A percentile compares a stretch with the other conserved stretches of the same genome.
These are phyloP conservation scores for Caenorhabditis panamensis DNA, from an alignment of 2,888 invertebrate genomes.

Conservation along the genomic window DNA sequence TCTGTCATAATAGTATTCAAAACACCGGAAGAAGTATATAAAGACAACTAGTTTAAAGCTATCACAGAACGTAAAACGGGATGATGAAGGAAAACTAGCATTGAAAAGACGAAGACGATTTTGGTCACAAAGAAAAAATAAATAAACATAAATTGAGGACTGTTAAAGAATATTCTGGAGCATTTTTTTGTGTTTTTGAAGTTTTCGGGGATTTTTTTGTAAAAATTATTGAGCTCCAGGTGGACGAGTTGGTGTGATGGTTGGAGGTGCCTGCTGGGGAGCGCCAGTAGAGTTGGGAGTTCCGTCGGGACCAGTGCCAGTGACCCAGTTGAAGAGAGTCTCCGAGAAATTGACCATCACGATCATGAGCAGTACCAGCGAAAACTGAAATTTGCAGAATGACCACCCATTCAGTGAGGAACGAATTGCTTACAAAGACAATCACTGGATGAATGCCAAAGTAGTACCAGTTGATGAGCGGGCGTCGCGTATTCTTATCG, in stretches of 20 bases:
- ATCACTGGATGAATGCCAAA: background rate
- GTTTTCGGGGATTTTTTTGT: too few relatives aligned
- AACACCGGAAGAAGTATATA: constrained; percentile 10
- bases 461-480: background rate
- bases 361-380: background rate
- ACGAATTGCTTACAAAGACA: background rate
- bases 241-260: background rate
- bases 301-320: background rate
- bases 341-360: constrained; percentile 18
- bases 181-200: background rate
- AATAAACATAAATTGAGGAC: background rate
- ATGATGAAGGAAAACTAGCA: background rate
- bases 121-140: background rate
- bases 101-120: background rate
- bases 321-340: constrained; percentile 12
- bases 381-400: constrained; percentile 3
- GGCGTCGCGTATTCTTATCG: background rate
- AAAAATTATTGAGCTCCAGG: background rate
- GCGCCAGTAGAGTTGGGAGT: background rate
- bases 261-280: background rate
- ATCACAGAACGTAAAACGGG: constrained; percentile 15
- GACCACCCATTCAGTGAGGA: background rate
- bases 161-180: background rate
- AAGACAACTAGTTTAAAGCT: constrained; percentile 24
- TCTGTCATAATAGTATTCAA: background rate